phyloP scores from a whole-genome alignment of 2,888 invertebrate genomes.

The Hyposoter dolosus region DNA sequence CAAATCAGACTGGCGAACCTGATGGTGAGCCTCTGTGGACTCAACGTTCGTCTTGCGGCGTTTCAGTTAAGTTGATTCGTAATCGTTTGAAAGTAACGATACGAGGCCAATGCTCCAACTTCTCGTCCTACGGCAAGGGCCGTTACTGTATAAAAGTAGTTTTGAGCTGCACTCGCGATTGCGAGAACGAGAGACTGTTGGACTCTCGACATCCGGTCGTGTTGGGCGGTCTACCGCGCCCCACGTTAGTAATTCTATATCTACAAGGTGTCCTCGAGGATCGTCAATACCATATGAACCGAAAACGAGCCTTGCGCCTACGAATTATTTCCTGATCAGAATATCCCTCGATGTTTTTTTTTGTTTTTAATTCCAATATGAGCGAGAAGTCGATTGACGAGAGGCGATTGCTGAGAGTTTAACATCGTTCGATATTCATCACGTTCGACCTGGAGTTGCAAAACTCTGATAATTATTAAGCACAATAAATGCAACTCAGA shows the following conservation, averaged over 20 bases:
- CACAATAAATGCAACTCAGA: not conserved
- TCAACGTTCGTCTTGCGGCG: conserved; percentile 45
- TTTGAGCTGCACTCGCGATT: conserved; percentile 36
- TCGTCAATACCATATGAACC: not conserved
- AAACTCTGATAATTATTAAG: not conserved
- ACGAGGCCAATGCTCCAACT: conserved; percentile 49
- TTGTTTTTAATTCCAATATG: no score
- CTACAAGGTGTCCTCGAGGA: not conserved
- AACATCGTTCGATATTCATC: not conserved
- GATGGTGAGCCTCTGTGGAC: conserved; percentile 27
- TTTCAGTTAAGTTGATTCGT: conserved; percentile 32
- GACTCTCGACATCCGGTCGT: conserved; percentile 64
- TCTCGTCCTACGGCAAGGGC: conserved; percentile 18
- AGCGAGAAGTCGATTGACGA: not conserved
- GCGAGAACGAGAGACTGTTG: conserved; percentile 46
- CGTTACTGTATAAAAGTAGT: conserved; percentile 55
- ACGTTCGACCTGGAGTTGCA: not conserved
- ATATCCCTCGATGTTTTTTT: not conserved
- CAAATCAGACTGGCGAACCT: conserved; percentile 33
- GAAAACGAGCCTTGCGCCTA: no score
- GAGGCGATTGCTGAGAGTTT: not conserved
- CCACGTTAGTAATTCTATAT: conserved; percentile 9
- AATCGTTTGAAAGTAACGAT: conserved; percentile 20
- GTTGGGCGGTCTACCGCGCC: conserved; percentile 60
- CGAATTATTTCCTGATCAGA: not conserved